Evolutionary conservation across 35 echinoderm and acorn worm species (phyloP), one percentile per base, ranked within the genome.

Genomic region (Heliocidaris tuberculata): DNA sequence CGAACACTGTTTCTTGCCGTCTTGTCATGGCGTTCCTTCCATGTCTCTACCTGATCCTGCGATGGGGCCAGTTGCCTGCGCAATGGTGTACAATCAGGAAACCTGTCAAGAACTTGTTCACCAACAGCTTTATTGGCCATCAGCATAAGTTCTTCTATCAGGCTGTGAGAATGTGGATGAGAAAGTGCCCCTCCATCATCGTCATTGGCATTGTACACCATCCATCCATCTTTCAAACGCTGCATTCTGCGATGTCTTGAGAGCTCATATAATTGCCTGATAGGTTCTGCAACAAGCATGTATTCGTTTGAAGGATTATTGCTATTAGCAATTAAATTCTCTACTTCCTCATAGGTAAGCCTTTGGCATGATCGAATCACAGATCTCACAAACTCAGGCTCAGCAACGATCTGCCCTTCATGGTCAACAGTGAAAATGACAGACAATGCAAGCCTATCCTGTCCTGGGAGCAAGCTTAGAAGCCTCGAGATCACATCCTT

Each of bases 71-170:
- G 60, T 94, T 99, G 98, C 42, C 96, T 85, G 94, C 98, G 88
- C 7, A 99, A 78, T 7, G 95, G 96, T 65, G 95, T 87, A 90
- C 96, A 95, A 2, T 95, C 48, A 31, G 95, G 94, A 94, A 92
- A 96, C 5, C 86, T 95, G 27, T 10, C 56, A 49, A 96, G 60
- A 49, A 99, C 86, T n/a, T 78, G 93, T 27, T 94, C 91, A 30
- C 95, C 98, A n/a, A 99, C 95, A 59, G 86, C 78, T 70, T 95
- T 94, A 95, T 95, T 99, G 4, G 98, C 95, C 30, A 97, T 86
- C 31, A 97, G 56, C 98, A 95, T 96, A 21, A 97, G 86, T 85
- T 97, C 95, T 93, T 97, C 97, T 50, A 97, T 85, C 42, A 97
- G 49, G 48, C 78, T 95, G 61, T 96, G 95, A 17, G 97, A 94